Conservation (phyloP, 1,140 invertebrate genomes). For the Heliconius himera region DNA sequence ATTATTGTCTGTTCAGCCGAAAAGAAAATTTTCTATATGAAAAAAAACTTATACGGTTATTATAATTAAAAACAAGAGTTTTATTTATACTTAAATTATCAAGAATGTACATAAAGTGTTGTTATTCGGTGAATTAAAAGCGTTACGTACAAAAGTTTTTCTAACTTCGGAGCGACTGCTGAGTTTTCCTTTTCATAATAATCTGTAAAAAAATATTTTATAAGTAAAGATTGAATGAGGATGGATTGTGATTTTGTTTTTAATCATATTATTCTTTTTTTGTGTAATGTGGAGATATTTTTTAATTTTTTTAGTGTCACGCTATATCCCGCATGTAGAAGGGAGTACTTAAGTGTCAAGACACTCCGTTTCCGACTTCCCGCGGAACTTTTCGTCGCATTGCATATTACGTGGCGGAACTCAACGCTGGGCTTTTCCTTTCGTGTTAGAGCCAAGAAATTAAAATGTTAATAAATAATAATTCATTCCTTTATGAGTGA, state of each 20-base stretch:
- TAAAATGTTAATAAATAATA: too few relatives aligned
- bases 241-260: conserved; percentile 24
- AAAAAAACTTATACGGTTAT: conserved; percentile 40
- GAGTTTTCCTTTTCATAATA: conserved; percentile 61
- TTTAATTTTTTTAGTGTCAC: background rate
- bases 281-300: background rate
- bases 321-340: too few relatives aligned
- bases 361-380: too few relatives aligned
- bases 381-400: too few relatives aligned
- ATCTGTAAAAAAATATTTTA: conserved; percentile 55
- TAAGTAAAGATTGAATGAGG: conserved; percentile 1
- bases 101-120: conserved; percentile 50
- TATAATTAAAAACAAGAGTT: conserved; percentile 17
- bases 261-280: background rate
- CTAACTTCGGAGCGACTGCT: conserved; percentile 43
- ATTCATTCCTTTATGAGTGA: too few relatives aligned
- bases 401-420: too few relatives aligned
- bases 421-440: too few relatives aligned
- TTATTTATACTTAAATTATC: conserved; percentile 46
- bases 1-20: conserved; percentile 66
- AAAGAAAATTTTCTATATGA: conserved; percentile 44
- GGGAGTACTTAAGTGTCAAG: too few relatives aligned
- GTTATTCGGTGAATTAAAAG: conserved; percentile 46
- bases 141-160: conserved; percentile 45
- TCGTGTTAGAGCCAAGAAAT: too few relatives aligned